These are phyloP conservation scores for Pipistrellus pipistrellus DNA, from an alignment of 2,797 vertebrate species.

Conservation along the genomic window DNA sequence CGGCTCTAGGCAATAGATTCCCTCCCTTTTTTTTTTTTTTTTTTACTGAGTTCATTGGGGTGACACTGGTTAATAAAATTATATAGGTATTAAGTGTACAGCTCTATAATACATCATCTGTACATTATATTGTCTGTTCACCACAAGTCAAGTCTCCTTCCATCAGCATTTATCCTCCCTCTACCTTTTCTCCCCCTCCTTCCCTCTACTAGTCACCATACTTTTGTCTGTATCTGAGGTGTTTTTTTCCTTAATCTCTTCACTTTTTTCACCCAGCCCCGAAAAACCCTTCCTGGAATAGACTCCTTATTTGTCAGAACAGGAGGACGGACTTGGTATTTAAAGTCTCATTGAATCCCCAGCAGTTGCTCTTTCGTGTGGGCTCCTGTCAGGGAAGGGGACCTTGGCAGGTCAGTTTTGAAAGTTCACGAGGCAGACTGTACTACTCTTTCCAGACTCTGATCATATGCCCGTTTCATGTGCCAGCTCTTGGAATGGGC, in stretches of 20 bases:
- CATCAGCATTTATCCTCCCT: neutral
- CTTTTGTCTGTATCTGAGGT: neutral
- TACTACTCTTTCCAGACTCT: neutral
- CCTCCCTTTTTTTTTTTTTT: neutral
- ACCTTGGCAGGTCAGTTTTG: neutral
- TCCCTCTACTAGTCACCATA: neutral
- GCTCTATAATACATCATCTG: neutral
- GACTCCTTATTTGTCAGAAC: constrained; percentile 28
- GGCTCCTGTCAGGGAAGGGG: neutral
- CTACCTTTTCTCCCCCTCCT: neutral
- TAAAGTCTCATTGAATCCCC: neutral
- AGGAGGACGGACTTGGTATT: neutral
- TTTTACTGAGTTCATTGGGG: neutral
- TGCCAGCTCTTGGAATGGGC: neutral
- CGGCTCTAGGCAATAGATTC: neutral
- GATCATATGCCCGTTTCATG: neutral
- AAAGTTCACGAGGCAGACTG: neutral
- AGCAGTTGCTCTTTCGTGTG: neutral
- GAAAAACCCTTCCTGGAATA: neutral
- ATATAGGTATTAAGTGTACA: neutral
- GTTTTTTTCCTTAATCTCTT: neutral
- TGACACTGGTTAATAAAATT: neutral
- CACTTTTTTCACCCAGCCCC: neutral
- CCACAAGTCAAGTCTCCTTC: neutral
- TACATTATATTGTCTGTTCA: neutral